Base-by-base conservation (phyloP, 2,888 invertebrate species). In the Ophion ellenae region DNA sequence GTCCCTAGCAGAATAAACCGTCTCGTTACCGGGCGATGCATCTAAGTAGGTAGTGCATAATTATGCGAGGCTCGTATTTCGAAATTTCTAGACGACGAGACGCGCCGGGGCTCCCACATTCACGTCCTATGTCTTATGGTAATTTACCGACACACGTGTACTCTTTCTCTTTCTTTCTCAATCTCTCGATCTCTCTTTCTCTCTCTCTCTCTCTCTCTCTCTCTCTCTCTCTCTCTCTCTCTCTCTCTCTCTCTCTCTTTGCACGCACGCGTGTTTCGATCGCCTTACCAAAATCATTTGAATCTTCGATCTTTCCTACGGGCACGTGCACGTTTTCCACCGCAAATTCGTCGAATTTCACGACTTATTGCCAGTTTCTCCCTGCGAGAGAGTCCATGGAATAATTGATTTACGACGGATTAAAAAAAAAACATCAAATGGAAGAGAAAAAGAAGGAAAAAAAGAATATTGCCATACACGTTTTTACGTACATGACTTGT, bases 41-140 rank as follows among this genome's bases (percentile, higher is more conserved):
- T 47, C 79, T 57, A 77, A 86, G 77, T 87, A 80, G 84, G 84
- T 63, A 24, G 82, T 47, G 59, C 71, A 82, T 87, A 82, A 84
- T 85, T 84, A 87, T 86, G 85, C 83, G 32, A 81, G 76, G 64
- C 86, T 82, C 74, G 86, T 81, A 85, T 87, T 87, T 87, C 85
- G 85, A 86, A 86, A 86, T 78, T 77, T 28, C 77, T 64, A 53
- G 57, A 59, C 53, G 73, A 57, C 63, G 63, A 32, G 32, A 32
- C 32, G 32, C 17, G 10, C 47, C 66, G 73, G 28, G 57, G n/a
- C 71, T 83, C 73, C 83, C 83, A 83, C 83, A 70, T 79, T 83
- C 69, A 47, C 67, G 28, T n/a, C 14, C n/a, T 45, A 32, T 32
- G 67, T 28, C 24, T 71, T 57, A 66, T 71, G 64, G 28, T 76